Percentiles rank a stretch among this genome's conserved stretches.
phyloP scores from a whole-genome alignment of 1,140 invertebrate species.

The Gerris buenoi region DNA sequence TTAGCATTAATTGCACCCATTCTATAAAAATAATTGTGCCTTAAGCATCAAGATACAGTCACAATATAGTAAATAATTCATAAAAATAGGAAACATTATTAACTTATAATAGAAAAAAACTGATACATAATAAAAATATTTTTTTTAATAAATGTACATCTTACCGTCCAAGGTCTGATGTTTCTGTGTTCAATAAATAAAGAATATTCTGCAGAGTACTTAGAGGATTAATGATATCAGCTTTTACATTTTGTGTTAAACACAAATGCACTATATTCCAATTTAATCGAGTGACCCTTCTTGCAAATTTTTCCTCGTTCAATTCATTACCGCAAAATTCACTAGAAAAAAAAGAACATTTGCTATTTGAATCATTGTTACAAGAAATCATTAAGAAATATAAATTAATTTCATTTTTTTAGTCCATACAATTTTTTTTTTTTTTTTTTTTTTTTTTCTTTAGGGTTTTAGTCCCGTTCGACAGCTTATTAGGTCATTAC shows the following conservation, averaged over 20 bases:
- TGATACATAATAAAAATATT: too few relatives aligned
- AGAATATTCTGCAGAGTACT: constrained; percentile 59
- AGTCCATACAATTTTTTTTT: too few relatives aligned
- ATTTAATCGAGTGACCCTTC: constrained; percentile 60
- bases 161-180: constrained; percentile 55
- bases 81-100: not conserved
- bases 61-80: constrained; percentile 17
- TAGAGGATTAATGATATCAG: constrained; percentile 43
- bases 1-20: constrained; percentile 41
- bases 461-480: too few relatives aligned
- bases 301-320: constrained; percentile 51
- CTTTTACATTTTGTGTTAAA: constrained; percentile 56
- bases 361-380: too few relatives aligned
- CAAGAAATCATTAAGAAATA: too few relatives aligned
- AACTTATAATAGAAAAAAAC: not conserved
- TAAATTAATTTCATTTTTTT: too few relatives aligned
- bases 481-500: too few relatives aligned
- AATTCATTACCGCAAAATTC: constrained; percentile 58
- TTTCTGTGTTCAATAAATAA: constrained; percentile 46
- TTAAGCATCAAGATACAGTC: constrained; percentile 16
- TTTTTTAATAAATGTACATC: too few relatives aligned
- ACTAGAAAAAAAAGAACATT: constrained; percentile 40
- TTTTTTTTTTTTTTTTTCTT: too few relatives aligned
- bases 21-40: constrained; percentile 31
- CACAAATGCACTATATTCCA: constrained; percentile 68